Conservation (phyloP, 2,888 invertebrate genomes). For the Agriopis leucophaearia region DNA sequence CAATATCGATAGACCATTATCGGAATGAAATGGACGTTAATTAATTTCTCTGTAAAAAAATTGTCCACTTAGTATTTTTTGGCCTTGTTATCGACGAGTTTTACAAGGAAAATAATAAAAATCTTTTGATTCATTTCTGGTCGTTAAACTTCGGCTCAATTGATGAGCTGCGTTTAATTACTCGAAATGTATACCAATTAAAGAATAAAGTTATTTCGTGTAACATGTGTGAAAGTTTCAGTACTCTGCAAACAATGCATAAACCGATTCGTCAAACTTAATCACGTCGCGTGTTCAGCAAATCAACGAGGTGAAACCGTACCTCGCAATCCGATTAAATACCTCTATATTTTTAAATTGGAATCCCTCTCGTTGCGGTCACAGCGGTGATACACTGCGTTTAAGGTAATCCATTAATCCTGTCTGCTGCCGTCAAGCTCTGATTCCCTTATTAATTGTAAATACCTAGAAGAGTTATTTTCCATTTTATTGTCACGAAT, state of each 20-base stretch:
- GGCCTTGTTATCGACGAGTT: constrained; percentile 44
- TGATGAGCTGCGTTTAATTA: constrained; percentile 16
- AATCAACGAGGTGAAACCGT: constrained; percentile 47
- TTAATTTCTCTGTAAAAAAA: constrained; percentile 48
- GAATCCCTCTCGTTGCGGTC: constrained; percentile 55
- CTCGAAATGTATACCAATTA: constrained; percentile 9
- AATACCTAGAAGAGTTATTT: constrained; percentile 19
- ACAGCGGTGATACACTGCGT: constrained; percentile 59
- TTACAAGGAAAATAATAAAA: constrained; percentile 34
- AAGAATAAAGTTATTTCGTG: constrained; percentile 7
- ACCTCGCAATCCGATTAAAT: constrained; percentile 52
- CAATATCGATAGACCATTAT: constrained; percentile 49
- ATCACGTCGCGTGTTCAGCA: constrained; percentile 45
- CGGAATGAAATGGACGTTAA: constrained; percentile 48
- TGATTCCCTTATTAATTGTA: constrained; percentile 43
- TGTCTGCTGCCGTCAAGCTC: constrained; percentile 45
- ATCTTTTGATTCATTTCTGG: constrained; percentile 4
- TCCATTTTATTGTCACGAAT: constrained; percentile 5
- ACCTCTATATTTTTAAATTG: constrained; percentile 56
- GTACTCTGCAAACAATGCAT: constrained; percentile 40
- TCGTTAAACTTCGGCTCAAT: constrained; percentile 12
- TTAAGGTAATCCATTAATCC: constrained; percentile 61
- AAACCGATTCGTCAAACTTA: constrained; percentile 47
- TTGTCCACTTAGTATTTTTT: constrained; percentile 50
- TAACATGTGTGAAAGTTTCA: constrained; percentile 36